Evolutionary conservation across 2,888 invertebrate species (phyloP).

Genomic region (Diaphora mendica): DNA sequence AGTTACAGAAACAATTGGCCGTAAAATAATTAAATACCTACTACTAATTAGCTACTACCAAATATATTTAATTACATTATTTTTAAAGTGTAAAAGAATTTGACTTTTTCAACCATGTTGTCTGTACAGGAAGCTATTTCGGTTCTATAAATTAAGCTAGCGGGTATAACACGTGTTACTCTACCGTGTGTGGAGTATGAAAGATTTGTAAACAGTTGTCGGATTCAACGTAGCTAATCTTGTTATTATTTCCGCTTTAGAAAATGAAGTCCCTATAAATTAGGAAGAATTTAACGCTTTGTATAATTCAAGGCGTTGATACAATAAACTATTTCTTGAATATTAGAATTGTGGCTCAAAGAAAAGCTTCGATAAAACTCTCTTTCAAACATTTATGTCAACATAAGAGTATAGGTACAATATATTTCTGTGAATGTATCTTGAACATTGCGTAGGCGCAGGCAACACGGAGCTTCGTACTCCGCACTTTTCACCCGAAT

Average conservation of each 20-base stretch:
- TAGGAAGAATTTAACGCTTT: conserved; percentile 6
- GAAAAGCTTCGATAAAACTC: conserved; percentile 67
- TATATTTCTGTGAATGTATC: conserved; percentile 76
- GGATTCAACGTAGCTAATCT: conserved; percentile 31
- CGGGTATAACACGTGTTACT: conserved; percentile 40
- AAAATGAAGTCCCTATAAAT: conserved; percentile 26
- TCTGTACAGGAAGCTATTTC: conserved; percentile 46
- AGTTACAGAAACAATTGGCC: not conserved
- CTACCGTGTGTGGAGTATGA: conserved; percentile 39
- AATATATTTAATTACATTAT: not conserved
- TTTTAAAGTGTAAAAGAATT: not conserved
- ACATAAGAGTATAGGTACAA: conserved; percentile 74
- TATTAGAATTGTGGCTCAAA: conserved; percentile 55
- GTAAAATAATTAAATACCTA: not conserved
- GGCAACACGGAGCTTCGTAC: conserved; percentile 56
- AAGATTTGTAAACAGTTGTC: conserved; percentile 49
- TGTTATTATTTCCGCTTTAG: conserved; percentile 36
- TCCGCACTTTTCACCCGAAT: conserved; percentile 58
- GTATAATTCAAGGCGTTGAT: conserved; percentile 22
- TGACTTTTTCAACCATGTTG: not conserved
- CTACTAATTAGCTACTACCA: not conserved
- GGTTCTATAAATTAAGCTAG: conserved; percentile 37
- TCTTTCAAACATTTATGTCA: conserved; percentile 69
- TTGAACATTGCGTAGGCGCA: conserved; percentile 73
- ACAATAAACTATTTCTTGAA: conserved; percentile 45